Percentiles rank a stretch among this genome's conserved stretches.
Evolutionary conservation across 2,888 invertebrate species (phyloP).

Genomic region (Meandrusa payeni): DNA sequence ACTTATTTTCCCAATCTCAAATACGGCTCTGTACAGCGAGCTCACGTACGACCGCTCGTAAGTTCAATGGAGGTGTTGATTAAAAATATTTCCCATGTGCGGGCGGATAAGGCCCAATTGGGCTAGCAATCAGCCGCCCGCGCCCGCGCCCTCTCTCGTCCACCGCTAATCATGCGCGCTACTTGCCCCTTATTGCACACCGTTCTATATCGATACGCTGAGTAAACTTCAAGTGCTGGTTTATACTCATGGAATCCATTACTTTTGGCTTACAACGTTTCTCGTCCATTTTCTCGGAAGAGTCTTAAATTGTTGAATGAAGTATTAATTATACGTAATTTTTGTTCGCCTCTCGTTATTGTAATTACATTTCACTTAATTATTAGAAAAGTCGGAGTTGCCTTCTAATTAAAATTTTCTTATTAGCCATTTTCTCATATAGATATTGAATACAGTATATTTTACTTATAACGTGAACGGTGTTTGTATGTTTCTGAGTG

Average conservation of each 20-base stretch:
- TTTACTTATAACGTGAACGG: no score
- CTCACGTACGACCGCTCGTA: conserved; percentile 81
- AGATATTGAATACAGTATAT: no score
- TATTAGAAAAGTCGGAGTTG: background rate
- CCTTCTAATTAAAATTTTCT: background rate
- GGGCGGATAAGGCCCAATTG: conserved; percentile 81
- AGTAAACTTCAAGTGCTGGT: conserved; percentile 15
- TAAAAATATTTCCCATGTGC: conserved; percentile 82
- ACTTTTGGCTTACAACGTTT: background rate
- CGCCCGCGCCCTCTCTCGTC: conserved; percentile 49
- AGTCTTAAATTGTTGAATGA: no score
- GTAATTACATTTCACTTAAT: no score
- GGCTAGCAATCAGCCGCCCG: conserved; percentile 76
- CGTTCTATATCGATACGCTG: conserved; percentile 27
- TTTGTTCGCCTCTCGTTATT: no score
- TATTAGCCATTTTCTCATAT: conserved; percentile 9
- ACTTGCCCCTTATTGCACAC: conserved; percentile 45
- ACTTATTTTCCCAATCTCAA: conserved; percentile 29
- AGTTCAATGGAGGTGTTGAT: conserved; percentile 82
- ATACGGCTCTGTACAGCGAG: conserved; percentile 60
- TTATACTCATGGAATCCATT: background rate
- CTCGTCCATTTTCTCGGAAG: background rate
- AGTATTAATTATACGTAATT: no score
- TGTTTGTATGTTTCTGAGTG: no score
- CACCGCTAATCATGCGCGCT: conserved; percentile 70